Base-by-base conservation (phyloP, 2,888 invertebrate species). In the Scaptomyza flava region DNA sequence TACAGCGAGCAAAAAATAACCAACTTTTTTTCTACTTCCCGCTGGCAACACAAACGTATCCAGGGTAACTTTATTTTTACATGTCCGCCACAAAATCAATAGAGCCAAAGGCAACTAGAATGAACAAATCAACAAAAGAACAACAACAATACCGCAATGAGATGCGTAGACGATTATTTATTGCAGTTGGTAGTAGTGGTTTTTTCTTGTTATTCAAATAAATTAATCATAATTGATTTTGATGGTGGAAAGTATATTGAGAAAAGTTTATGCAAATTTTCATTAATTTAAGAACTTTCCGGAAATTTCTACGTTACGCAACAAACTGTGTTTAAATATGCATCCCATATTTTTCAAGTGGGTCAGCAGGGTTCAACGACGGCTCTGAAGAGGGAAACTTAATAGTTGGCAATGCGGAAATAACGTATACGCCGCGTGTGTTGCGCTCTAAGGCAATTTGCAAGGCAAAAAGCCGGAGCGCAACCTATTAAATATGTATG, bases 401-500 rank as follows among this genome's bases (percentile, higher is more conserved):
- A 38, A 23, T 52, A 52, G 68, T 41, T 53, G 53, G 66, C 68
- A 80, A 75, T 80, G 76, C 76, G 75, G 78, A 83, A 80, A 71
- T 86, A 62, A 72, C 65, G 74, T 64, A 70, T 72, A 75, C 66
- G 75, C 62, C 54, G 59, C 48, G 57, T 69, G 52, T 50, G 57
- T 17, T 17, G 17, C 17, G 9, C 41, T 17, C 2, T 17, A 51
- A 65, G 66, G 60, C 77, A 66, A 84, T 17, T 65, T 70, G 70
- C 77, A 33, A 20, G 65, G 61, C 63, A 50, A 52, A 48, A 61
- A 41, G 20, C 20, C 7, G 48, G 33, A 41, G 17, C 41, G 17
- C 34, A 30, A 23, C 42, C 65, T 68, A 83, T 83, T 82, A 81
- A 83, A 76, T 72, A 77, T 70, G 75, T 71, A 74, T 56, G 53